Conservation (phyloP, 1,140 invertebrate genomes). For the Chrysoperla carnea region DNA sequence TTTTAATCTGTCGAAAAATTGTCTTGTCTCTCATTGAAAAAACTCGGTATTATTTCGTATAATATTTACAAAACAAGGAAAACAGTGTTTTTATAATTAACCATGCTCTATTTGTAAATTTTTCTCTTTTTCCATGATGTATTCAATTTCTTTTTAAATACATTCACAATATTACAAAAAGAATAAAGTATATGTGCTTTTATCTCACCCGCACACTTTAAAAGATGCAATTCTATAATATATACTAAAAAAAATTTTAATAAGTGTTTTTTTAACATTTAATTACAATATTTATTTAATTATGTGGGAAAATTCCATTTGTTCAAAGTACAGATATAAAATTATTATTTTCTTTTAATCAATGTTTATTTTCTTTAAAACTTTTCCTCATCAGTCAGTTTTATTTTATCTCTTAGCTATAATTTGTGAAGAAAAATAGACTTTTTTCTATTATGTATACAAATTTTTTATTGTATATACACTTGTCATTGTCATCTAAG, state of each 20-base stretch:
- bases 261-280: background rate
- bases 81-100: background rate
- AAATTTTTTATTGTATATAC: background rate
- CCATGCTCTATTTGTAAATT: background rate
- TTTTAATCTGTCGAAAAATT: no score
- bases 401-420: background rate
- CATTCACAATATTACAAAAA: background rate
- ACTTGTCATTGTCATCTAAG: background rate
- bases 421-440: background rate
- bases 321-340: background rate
- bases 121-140: background rate
- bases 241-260: background rate
- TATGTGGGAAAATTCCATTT: background rate
- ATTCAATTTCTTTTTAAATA: background rate
- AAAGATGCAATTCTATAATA: background rate
- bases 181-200: background rate
- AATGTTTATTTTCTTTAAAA: background rate
- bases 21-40: no score
- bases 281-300: background rate
- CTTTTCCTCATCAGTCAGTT: background rate
- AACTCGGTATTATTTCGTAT: background rate
- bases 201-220: background rate
- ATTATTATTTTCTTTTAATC: background rate
- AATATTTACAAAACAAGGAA: background rate
- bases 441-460: background rate